These are phyloP conservation scores for Acleris holmiana DNA, from an alignment of 2,888 invertebrate genomes.

Conservation along the genomic window DNA sequence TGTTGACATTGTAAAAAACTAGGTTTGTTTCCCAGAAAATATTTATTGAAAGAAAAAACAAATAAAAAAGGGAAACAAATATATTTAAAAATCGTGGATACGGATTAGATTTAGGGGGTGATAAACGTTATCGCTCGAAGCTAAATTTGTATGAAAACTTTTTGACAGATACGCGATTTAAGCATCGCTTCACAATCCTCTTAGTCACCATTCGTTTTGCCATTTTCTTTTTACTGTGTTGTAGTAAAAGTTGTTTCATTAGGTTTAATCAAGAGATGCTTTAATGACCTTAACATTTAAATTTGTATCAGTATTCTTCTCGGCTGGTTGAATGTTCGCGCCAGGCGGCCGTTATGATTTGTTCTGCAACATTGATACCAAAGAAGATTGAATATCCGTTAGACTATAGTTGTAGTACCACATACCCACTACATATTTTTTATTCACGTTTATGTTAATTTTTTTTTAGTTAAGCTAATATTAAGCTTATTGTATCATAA, in stretches of 20 bases:
- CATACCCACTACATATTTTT: slow-evolving; percentile 59
- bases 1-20: too few species aligned
- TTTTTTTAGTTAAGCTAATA: slow-evolving; percentile 63
- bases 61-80: too few species aligned
- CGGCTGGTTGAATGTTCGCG: slow-evolving; percentile 59
- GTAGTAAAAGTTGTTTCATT: slow-evolving; percentile 70
- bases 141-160: too few species aligned
- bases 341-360: slow-evolving; percentile 61
- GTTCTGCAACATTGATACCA: slow-evolving; percentile 81
- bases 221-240: slow-evolving; percentile 68
- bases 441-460: slow-evolving; percentile 72
- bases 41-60: too few species aligned
- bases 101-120: too few species aligned
- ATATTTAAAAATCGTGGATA: too few species aligned
- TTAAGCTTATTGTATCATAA: slow-evolving; percentile 81
- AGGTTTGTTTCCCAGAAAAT: too few species aligned
- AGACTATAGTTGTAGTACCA: slow-evolving; percentile 62
- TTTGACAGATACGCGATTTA: too few species aligned
- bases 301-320: slow-evolving; percentile 75
- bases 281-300: slow-evolving; percentile 73
- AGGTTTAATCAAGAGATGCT: slow-evolving; percentile 73
- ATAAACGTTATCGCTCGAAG: too few species aligned
- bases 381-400: slow-evolving; percentile 83
- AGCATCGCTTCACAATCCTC: too few species aligned
- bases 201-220: slow-evolving; percentile 58